Evolutionary conservation across 2,888 invertebrate genomes (phyloP), one percentile per base, ranked within the genome.

Genomic region (Drosophila antonietae): DNA sequence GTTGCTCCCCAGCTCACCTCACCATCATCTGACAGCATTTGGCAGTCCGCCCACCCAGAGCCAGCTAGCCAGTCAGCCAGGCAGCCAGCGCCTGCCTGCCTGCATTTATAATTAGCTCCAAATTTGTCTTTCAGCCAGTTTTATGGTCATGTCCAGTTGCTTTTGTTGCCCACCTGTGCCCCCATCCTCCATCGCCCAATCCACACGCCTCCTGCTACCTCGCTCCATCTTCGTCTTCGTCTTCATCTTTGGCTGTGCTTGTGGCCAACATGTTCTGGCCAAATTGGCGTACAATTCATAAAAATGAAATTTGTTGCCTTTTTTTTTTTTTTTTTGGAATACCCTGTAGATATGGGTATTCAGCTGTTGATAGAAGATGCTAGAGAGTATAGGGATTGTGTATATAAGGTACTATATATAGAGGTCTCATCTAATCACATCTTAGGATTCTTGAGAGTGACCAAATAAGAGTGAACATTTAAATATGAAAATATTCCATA

Each of bases 81-180:
- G 3, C 20, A 6, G 44, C 43, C 49, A 41, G 28, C 47, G 87
- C 68, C 80, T 84, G 83, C 83, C 57, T 72, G 87, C 68, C 80
- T 84, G 83, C 83, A 84, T 84, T 87, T 84, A 87, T 84, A 84
- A 84, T 84, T 84, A 84, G 87, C 67, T 84, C 84, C 87, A 84
- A 87, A 84, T 84, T 84, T 87, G 87, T 84, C 80, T 83, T n/a
- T 77, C 63, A 73, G 80, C 80, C 77, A 60, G 73, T 77, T 83
- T 82, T 82, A 74, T 84, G 84, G 83, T 52, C 80, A 70, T 77
- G 79, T 81, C 85, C 83, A 83, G 76, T 80, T 59, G 59, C 31
- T 41, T 41, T 41, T 18, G 35, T 44, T 43, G 12, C 37, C 12
- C 37, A 20, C 28, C 39, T 39, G 53, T 28, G 7, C 35, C n/a